phyloP scores from a whole-genome alignment of 1,140 invertebrate species.

The Pollicipes pollicipes region DNA sequence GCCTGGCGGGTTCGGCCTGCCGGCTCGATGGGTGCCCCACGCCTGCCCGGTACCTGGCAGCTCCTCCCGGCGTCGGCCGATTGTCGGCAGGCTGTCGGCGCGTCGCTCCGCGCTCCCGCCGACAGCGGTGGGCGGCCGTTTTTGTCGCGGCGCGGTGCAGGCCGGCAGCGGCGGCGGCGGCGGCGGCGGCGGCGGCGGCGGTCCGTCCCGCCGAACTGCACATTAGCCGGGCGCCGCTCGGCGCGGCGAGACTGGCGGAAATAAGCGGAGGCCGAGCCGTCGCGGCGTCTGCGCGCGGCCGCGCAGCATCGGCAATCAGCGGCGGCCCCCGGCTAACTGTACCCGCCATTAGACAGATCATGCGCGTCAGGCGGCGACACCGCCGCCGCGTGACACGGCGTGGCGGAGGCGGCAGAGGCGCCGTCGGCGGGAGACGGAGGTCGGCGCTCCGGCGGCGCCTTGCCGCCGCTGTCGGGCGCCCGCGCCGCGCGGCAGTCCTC shows the following conservation, averaged over 20 bases:
- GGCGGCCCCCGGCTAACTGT: neutral
- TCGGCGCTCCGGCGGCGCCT: too few species aligned
- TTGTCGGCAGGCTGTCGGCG: neutral
- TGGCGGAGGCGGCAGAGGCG: neutral
- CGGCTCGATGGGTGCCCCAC: too few species aligned
- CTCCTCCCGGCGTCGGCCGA: too few species aligned
- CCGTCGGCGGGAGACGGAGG: too few species aligned
- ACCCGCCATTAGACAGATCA: neutral
- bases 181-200: too few species aligned
- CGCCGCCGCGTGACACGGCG: too few species aligned
- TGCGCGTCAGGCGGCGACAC: neutral
- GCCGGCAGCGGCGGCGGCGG: neutral
- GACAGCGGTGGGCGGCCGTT: neutral
- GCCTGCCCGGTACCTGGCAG: too few species aligned
- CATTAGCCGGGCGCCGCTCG: too few species aligned
- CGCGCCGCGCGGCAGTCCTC: too few species aligned
- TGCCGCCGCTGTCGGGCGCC: too few species aligned
- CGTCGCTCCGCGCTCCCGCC: neutral
- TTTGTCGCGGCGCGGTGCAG: neutral
- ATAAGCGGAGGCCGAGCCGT: neutral
- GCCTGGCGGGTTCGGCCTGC: too few species aligned
- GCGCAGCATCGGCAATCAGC: neutral
- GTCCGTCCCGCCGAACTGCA: neutral
- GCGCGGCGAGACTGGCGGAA: neutral
- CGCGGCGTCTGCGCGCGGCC: neutral